A percentile compares a stretch with the other conserved stretches of the same genome.
Conservation (phyloP, 1,140 invertebrate genomes). For the Coenobita brevimanus region DNA sequence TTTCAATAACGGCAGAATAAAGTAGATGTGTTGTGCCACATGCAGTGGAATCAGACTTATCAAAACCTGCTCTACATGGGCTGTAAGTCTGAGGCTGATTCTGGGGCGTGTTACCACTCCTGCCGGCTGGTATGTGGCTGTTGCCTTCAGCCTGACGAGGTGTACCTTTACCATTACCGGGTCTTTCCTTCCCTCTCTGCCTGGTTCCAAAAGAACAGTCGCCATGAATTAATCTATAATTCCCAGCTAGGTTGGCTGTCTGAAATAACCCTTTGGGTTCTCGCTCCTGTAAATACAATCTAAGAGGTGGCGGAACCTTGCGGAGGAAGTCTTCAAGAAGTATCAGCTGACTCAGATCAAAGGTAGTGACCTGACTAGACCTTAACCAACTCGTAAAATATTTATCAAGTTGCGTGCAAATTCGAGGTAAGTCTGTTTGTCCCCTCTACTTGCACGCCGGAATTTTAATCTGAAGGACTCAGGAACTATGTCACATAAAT, state of each 20-base stretch:
- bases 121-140: no score
- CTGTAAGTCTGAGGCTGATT: no score
- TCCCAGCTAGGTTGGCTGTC: background rate
- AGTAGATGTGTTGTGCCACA: no score
- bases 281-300: background rate
- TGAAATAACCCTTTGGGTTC: background rate
- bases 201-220: background rate
- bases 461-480: background rate
- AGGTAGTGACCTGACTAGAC: background rate
- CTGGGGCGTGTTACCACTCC: no score
- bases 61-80: no score
- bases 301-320: no score
- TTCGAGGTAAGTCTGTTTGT: background rate
- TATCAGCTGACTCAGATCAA: background rate
- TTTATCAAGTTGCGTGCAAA: background rate
- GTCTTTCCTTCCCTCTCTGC: no score
- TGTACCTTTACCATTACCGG: no score
- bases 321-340: no score
- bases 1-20: no score
- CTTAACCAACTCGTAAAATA: background rate
- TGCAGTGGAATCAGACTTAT: no score
- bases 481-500: background rate
- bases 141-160: background rate
- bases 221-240: background rate
- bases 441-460: background rate